Evolutionary conservation across 2,888 invertebrate species (phyloP), one percentile per base, ranked within the genome.

Genomic region (Tetrapedia diversipes): DNA sequence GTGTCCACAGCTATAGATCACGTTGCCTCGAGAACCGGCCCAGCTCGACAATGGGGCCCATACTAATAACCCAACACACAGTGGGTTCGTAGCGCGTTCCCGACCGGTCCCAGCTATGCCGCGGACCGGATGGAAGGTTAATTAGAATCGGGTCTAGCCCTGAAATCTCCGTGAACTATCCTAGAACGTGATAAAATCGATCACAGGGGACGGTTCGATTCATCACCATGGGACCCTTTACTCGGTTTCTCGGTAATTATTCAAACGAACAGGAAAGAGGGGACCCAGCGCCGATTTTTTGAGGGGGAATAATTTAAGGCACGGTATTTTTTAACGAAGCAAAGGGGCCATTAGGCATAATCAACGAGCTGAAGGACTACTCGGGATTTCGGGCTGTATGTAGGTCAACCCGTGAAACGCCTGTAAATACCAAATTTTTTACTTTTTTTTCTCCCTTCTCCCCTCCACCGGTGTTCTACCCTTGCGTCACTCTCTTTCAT

Each of bases 1-100:
- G n/a, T n/a, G 69, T 32, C 67, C 32, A 59, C 39, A 32, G 64
- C 70, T 78, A 77, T 72, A 73, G 77, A 81, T 81, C 79, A 72
- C 63, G 56, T 27, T 53, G 45, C 45, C 60, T 51, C 56, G 49
- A 54, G 57, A 65, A 63, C 51, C 34, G 34, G 34, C 16, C n/a
- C 34, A 53, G 45, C n/a, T 60, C 71, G 71, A 82, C 79, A 82
- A 82, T 82, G 65, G 67, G 16, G n/a, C n/a, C 65, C 29, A 19
- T 49, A 54, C 70, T 64, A 71, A 66, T 79, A 77, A 80, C 63
- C 67, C 64, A 59, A 64, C 59, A 57, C n/a, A n/a, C n/a, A n/a
- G n/a, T n/a, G n/a, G 54, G n/a, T 56, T 45, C 57, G 45, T 32
- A 61, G 61, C 45, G n/a, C n/a, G 10, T 47, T n/a, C 6, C 57